Evolutionary conservation across 2,888 invertebrate species (phyloP).

Genomic region (Nesidiocoris tenuis): DNA sequence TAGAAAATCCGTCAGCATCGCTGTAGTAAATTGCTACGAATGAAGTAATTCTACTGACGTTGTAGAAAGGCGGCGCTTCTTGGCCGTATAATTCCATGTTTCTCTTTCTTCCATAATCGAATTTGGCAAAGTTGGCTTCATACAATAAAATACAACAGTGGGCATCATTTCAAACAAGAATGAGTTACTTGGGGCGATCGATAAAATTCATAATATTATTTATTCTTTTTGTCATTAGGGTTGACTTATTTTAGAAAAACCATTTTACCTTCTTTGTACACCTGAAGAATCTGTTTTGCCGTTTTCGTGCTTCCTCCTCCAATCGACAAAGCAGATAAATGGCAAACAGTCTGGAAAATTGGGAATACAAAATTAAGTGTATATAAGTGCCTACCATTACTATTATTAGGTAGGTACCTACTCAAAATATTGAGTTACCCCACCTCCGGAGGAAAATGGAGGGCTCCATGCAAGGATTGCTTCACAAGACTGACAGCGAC

Average conservation of each 20-base stretch:
- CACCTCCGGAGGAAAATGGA: background rate
- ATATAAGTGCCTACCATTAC: no score
- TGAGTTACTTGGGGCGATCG: no score
- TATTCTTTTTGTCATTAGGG: background rate
- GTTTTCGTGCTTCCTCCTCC: conserved; percentile 13
- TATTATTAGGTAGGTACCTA: no score
- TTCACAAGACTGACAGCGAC: background rate
- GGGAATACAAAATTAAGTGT: no score
- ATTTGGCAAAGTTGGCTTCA: conserved; percentile 62
- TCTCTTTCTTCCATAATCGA: conserved; percentile 65
- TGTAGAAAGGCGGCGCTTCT: conserved; percentile 63
- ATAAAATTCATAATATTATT: no score
- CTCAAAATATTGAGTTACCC: no score
- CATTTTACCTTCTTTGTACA: conserved; percentile 10
- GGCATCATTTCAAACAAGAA: no score
- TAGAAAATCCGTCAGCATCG: conserved; percentile 72
- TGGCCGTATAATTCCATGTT: conserved; percentile 64
- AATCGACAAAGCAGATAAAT: background rate
- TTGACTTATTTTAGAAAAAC: background rate
- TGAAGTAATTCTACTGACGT: conserved; percentile 61
- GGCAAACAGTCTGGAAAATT: background rate
- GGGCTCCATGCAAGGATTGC: background rate
- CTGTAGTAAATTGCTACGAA: conserved; percentile 68
- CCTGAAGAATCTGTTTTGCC: conserved; percentile 7
- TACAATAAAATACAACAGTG: no score